Evolutionary conservation across 2,113 vertebrate genomes (phyloP).

Genomic region (Prionailurus bengalensis): DNA sequence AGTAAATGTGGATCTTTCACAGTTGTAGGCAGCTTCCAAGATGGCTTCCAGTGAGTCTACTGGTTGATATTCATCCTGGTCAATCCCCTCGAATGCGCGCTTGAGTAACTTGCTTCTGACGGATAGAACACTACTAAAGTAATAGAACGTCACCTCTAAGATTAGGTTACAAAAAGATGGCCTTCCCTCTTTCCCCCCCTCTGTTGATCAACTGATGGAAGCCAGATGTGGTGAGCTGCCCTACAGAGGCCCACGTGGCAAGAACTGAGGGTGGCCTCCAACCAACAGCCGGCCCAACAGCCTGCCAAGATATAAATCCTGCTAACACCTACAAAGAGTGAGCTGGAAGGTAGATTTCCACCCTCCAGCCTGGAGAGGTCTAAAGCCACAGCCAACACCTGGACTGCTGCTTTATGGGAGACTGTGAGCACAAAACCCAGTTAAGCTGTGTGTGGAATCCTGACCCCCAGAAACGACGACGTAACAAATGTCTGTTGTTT

Average conservation of each 20-base stretch:
- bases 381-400: neutral
- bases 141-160: neutral
- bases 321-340: neutral
- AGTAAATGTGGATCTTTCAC: neutral
- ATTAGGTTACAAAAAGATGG: neutral
- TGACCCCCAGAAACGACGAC: neutral
- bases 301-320: neutral
- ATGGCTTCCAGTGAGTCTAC: neutral
- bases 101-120: neutral
- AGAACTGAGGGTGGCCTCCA: neutral
- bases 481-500: neutral
- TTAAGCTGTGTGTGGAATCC: neutral
- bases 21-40: neutral
- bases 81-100: neutral
- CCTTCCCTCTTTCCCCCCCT: neutral
- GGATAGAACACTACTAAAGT: neutral
- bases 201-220: neutral
- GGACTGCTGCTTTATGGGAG: neutral
- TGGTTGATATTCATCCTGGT: neutral
- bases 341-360: neutral
- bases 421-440: neutral
- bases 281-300: neutral
- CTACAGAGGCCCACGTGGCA: neutral
- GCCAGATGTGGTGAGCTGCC: neutral
- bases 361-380: neutral